Conservation (phyloP, 1,140 invertebrate species). For the Drosophila ananassae region DNA sequence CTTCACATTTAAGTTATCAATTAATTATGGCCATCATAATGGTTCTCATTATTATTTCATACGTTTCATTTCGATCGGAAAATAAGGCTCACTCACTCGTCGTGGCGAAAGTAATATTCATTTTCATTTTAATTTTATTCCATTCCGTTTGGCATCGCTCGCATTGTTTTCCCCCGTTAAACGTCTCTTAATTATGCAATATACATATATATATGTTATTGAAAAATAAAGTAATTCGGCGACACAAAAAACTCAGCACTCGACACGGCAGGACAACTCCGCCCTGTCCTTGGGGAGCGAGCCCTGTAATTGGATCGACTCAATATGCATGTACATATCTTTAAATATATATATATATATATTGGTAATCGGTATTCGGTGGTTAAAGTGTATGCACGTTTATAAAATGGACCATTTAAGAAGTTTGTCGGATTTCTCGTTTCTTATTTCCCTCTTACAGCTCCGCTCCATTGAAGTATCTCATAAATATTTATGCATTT, state of each 20-base stretch:
- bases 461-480: conserved; percentile 17
- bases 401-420: conserved; percentile 79
- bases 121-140: conserved; percentile 11
- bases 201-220: conserved; percentile 46
- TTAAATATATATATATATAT: background rate
- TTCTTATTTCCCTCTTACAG: background rate
- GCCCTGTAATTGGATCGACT: conserved; percentile 39
- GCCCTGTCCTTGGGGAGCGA: conserved; percentile 23
- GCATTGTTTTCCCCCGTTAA: conserved; percentile 21
- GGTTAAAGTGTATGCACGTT: conserved; percentile 72
- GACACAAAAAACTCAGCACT: conserved; percentile 32
- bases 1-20: conserved; percentile 30
- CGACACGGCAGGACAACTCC: conserved; percentile 5
- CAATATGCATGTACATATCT: conserved; percentile 23
- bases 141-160: background rate
- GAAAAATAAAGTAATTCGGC: conserved; percentile 65
- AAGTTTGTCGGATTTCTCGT: conserved; percentile 38
- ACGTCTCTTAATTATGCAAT: conserved; percentile 50
- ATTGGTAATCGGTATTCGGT: conserved; percentile 59
- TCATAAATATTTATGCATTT: conserved; percentile 27
- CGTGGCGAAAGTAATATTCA: conserved; percentile 42
- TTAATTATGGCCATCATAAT: conserved; percentile 45
- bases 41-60: conserved; percentile 32
- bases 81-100: conserved; percentile 27
- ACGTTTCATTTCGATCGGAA: conserved; percentile 42